Evolutionary conservation across 2,113 vertebrate species (phyloP).

Genomic region (Pachypanchax playfairii): DNA sequence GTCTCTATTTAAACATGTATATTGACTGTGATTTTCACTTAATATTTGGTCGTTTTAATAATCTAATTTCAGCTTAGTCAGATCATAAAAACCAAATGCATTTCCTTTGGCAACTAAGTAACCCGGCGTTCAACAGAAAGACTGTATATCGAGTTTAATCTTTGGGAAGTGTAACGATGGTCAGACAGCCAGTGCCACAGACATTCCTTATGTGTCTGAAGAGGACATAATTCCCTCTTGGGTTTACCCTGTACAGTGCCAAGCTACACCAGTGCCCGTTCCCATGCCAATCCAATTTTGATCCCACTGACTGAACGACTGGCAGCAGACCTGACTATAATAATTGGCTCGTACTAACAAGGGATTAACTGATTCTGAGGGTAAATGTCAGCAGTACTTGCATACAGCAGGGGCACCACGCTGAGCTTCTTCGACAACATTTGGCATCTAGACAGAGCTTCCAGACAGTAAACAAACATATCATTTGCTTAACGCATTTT

Average conservation of each 20-base stretch:
- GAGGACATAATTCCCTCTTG: conserved; percentile 67
- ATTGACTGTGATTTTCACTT: conserved; percentile 21
- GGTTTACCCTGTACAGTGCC: conserved; percentile 51
- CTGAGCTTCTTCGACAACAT: conserved; percentile 48
- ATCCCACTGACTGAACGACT: conserved; percentile 35
- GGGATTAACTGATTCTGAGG: conserved; percentile 38
- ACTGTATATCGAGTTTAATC: conserved; percentile 39
- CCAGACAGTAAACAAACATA: conserved; percentile 31
- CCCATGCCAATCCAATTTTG: conserved; percentile 70
- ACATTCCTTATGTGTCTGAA: conserved; percentile 69
- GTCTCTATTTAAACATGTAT: conserved; percentile 17
- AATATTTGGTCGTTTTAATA: conserved; percentile 32
- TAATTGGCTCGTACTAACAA: conserved; percentile 42
- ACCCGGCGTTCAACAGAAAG: conserved; percentile 15
- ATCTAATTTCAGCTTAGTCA: conserved; percentile 36
- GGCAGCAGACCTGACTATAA: conserved; percentile 20
- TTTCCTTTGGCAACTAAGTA: conserved; percentile 12
- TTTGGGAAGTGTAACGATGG: conserved; percentile 35
- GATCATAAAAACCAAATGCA: conserved; percentile 29
- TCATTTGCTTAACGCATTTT: conserved; percentile 17
- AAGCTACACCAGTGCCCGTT: conserved; percentile 63
- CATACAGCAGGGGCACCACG: conserved; percentile 45
- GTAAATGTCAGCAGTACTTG: conserved; percentile 38
- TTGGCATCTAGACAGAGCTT: conserved; percentile 36
- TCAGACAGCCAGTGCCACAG: conserved; percentile 45